Evolutionary conservation across 2,888 invertebrate species (phyloP), one percentile per base, ranked within the genome.

Genomic region (Tinea trinotella): DNA sequence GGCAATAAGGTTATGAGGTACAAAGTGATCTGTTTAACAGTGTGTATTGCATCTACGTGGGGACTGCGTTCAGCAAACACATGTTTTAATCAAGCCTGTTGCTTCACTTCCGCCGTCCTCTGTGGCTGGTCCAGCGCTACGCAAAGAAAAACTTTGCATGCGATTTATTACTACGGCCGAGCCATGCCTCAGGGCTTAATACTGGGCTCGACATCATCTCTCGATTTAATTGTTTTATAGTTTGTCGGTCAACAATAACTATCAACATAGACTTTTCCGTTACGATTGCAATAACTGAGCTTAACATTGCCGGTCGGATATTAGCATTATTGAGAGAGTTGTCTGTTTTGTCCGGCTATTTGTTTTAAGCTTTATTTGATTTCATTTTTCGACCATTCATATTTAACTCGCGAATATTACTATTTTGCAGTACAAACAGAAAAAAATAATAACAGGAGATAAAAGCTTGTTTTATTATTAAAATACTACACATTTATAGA

Each of bases 81-180:
- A 74, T 84, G 79, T 84, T 85, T 85, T 85, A 85, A 85, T 85
- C 82, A 84, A 84, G 79, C 85, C 83, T 83, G 83, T 84, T 84
- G 83, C 83, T 79, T 70, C 74, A 68, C 72, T 73, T 81, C 83
- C 84, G 82, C 83, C 84, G 82, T 68, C 74, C 65, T 72, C 74
- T 72, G 80, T 70, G 78, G 76, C 77, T 73, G 71, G 70, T 70
- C 71, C 67, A 46, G 63, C 69, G 70, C 74, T 78, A 66, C 64
- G 80, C 82, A 85, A 84, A 82, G 84, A 84, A 84, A 82, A 84
- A 84, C 84, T 85, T 84, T 83, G 84, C 83, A 84, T 84, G 77
- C 73, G 82, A 82, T 83, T 82, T 84, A 84, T 84, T 84, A 84
- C 83, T 80, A 80, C 76, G 81, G 82, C 79, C 71, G 76, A 69